Conservation (phyloP, 2,113 vertebrate genomes). For the Marmota flaviventris region DNA sequence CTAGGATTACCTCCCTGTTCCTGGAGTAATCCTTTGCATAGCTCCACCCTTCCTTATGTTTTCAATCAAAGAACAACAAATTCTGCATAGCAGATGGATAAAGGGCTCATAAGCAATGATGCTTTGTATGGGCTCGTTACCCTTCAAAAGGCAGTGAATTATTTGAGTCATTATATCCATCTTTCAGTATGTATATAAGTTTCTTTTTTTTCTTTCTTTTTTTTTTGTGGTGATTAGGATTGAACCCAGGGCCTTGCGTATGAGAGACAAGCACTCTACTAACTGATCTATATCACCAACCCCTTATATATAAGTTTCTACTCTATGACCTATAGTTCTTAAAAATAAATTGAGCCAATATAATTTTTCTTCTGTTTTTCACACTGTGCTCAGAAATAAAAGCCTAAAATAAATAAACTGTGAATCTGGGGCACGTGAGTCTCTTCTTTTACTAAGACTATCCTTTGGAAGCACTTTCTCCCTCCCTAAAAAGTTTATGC, state of each 20-base stretch:
- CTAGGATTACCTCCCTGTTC: neutral
- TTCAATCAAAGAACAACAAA: neutral
- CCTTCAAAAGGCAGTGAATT: neutral
- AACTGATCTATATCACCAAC: too few relatives aligned
- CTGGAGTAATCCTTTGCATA: neutral
- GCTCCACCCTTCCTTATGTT: neutral
- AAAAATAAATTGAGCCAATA: neutral
- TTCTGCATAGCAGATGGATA: neutral
- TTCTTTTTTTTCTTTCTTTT: too few relatives aligned
- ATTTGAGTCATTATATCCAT: neutral
- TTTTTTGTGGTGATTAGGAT: too few relatives aligned
- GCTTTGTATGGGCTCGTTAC: neutral
- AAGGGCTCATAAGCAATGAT: neutral
- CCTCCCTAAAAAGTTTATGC: neutral
- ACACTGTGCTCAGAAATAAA: neutral
- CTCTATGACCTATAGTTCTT: neutral
- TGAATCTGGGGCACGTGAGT: neutral
- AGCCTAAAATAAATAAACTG: neutral
- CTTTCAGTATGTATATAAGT: neutral
- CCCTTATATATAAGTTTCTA: neutral
- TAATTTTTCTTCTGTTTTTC: conserved; percentile 7
- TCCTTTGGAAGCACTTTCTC: conserved; percentile 53
- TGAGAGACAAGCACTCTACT: too few relatives aligned
- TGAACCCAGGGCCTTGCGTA: too few relatives aligned
- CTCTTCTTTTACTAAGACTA: conserved; percentile 49